These are phyloP conservation scores for Leptosomus discolor DNA, from an alignment of 2,113 vertebrate species.

Conservation along the genomic window DNA sequence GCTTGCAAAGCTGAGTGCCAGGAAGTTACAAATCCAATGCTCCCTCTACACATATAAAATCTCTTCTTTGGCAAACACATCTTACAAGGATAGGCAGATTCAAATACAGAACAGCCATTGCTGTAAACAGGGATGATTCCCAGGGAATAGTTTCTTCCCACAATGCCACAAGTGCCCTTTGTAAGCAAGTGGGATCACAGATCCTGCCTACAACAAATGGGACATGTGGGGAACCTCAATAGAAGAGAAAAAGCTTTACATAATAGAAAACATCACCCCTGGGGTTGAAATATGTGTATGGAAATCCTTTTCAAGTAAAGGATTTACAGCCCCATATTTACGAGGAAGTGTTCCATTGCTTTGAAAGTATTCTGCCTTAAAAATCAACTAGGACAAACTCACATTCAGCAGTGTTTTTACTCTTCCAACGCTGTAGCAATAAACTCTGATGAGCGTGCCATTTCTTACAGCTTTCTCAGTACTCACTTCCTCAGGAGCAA, in stretches of 20 bases:
- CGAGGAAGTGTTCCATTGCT: constrained; percentile 5
- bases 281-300: not conserved
- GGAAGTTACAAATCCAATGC: not conserved
- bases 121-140: not conserved
- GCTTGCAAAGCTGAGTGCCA: constrained; percentile 18
- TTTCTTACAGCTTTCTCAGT: not conserved
- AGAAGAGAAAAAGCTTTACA: not conserved
- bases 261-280: not conserved
- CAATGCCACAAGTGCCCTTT: not conserved
- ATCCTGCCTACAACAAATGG: not conserved
- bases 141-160: not conserved
- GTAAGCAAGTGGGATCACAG: not conserved
- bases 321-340: constrained; percentile 1
- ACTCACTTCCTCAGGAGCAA: not conserved
- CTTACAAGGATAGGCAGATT: not conserved
- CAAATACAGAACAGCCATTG: not conserved
- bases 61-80: constrained; percentile 25
- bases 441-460: not conserved
- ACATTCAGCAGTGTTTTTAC: not conserved
- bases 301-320: not conserved
- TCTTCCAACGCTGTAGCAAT: not conserved
- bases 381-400: not conserved
- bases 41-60: constrained; percentile 39
- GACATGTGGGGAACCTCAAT: not conserved
- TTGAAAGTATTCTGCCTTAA: not conserved